These are phyloP conservation scores for Ailuropoda melanoleuca DNA, from an alignment of 2,113 vertebrate genomes.

Conservation along the genomic window DNA sequence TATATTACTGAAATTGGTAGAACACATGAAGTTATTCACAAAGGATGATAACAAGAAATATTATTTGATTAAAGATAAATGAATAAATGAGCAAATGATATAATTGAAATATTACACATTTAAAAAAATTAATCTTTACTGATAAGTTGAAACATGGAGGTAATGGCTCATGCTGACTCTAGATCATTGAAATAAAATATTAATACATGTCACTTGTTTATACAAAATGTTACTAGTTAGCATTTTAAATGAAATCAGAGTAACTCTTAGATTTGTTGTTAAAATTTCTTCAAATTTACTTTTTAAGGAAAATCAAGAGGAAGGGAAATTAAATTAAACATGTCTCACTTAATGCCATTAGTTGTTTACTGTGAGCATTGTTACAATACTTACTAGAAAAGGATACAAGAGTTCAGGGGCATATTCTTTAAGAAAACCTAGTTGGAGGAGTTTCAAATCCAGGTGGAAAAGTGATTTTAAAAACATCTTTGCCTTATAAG, in stretches of 20 bases:
- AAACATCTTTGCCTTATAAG: neutral
- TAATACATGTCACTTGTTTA: neutral
- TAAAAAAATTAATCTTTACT: slow-evolving; percentile 1
- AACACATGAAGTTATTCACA: neutral
- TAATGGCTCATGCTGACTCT: neutral
- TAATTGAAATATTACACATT: neutral
- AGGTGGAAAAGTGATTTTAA: neutral
- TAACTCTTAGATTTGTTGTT: neutral
- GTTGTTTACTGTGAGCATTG: neutral
- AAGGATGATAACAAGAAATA: neutral
- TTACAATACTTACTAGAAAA: neutral
- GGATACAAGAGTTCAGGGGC: neutral
- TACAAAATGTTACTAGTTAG: slow-evolving; percentile 13
- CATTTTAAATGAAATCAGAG: slow-evolving; percentile 42
- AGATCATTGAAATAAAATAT: slow-evolving; percentile 23
- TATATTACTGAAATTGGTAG: neutral
- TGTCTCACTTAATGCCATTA: neutral
- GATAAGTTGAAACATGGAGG: neutral
- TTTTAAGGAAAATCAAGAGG: neutral
- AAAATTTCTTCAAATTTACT: neutral
- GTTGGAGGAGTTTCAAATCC: neutral
- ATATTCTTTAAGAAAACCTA: neutral
- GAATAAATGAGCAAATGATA: neutral
- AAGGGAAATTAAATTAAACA: neutral
- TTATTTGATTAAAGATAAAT: slow-evolving; percentile 31